These are phyloP conservation scores for Podarcis raffonei DNA, from an alignment of 2,113 vertebrate genomes.

Conservation along the genomic window DNA sequence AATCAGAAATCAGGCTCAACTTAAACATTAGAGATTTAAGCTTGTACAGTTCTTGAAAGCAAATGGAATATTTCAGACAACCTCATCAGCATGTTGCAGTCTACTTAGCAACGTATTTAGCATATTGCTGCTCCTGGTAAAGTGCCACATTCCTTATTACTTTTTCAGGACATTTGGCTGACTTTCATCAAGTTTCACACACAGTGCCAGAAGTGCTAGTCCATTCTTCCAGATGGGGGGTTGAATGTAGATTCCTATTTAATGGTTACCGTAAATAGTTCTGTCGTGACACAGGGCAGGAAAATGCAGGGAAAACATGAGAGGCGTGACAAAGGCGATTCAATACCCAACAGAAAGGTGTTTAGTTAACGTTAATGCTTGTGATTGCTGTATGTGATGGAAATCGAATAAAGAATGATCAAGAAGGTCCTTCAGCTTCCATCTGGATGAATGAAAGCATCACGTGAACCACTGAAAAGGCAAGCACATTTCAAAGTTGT, in stretches of 20 bases:
- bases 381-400: slow-evolving; percentile 32
- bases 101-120: slow-evolving; percentile 55
- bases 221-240: not conserved
- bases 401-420: slow-evolving; percentile 53
- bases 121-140: slow-evolving; percentile 44
- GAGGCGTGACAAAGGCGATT: slow-evolving; percentile 27
- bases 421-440: slow-evolving; percentile 60
- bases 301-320: not conserved
- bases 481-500: slow-evolving; percentile 67
- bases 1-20: slow-evolving; percentile 60
- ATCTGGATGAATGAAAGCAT: slow-evolving; percentile 67
- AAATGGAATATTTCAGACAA: slow-evolving; percentile 35
- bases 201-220: slow-evolving; percentile 44
- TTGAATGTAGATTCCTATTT: not conserved
- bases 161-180: slow-evolving; percentile 40
- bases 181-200: not conserved
- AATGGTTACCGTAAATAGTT: slow-evolving; percentile 23
- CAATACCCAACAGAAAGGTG: slow-evolving; percentile 15
- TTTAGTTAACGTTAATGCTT: slow-evolving; percentile 45
- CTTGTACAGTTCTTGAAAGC: slow-evolving; percentile 45
- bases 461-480: slow-evolving; percentile 62
- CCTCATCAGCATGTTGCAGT: slow-evolving; percentile 58
- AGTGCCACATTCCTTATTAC: slow-evolving; percentile 41
- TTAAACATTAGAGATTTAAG: slow-evolving; percentile 49
- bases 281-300: slow-evolving; percentile 7